A percentile compares a stretch with the other conserved stretches of the same genome.
Conservation (phyloP, 2,797 vertebrate genomes). For the Amazonetta brasiliensis region DNA sequence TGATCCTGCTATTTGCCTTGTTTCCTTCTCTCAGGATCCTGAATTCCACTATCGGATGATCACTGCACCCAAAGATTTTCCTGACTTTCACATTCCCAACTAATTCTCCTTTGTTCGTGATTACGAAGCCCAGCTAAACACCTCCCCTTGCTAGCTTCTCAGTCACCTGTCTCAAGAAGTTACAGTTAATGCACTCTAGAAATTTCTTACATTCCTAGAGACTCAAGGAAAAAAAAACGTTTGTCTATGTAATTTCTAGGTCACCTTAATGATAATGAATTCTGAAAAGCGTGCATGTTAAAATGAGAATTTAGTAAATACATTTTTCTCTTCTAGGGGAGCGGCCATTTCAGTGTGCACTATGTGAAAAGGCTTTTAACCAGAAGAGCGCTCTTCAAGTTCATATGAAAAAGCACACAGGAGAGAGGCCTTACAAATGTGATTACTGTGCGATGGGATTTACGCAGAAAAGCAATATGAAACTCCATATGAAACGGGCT, state of each 20-base stretch:
- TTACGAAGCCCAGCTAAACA: too few relatives aligned
- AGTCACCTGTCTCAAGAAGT: too few relatives aligned
- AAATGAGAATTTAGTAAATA: neutral
- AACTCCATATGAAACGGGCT: conserved; percentile 95
- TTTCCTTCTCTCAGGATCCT: too few relatives aligned
- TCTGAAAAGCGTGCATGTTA: neutral
- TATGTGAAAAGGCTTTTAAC: conserved; percentile 98
- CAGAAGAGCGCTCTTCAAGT: conserved; percentile 99
- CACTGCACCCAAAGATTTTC: too few relatives aligned
- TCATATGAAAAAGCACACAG: conserved; percentile 97
- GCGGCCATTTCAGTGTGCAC: conserved; percentile 90
- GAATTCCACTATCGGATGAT: too few relatives aligned
- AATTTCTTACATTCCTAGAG: neutral
- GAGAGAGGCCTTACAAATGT: conserved; percentile 97
- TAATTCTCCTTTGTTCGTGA: too few relatives aligned
- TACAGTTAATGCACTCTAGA: too few relatives aligned
- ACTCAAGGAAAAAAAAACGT: neutral
- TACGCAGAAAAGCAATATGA: conserved; percentile 99
- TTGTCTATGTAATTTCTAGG: neutral
- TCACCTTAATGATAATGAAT: neutral
- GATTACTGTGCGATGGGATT: conserved; percentile 94
- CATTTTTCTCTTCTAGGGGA: conserved; percentile 83
- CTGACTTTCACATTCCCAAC: too few relatives aligned
- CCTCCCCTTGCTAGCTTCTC: too few relatives aligned
- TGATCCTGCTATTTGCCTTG: too few relatives aligned